phyloP scores from a whole-genome alignment of 2,888 invertebrate species.

The Ophion ventricosus region DNA sequence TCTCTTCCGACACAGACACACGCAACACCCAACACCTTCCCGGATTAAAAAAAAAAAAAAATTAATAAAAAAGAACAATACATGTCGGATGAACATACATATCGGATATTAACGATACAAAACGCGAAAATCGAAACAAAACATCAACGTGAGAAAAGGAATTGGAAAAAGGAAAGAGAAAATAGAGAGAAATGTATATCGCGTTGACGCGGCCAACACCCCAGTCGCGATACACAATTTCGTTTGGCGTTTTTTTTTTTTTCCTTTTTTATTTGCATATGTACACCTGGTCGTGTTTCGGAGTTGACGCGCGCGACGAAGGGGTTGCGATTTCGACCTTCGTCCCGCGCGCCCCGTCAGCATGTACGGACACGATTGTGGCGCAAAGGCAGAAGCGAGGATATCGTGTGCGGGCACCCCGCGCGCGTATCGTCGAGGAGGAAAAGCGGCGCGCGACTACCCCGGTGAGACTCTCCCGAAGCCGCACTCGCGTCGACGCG shows the following conservation, averaged over 20 bases:
- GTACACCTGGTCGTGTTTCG: constrained; percentile 3
- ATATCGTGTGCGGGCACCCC: constrained; percentile 2
- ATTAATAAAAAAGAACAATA: not conserved
- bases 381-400: constrained; percentile 21
- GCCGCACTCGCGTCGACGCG: constrained; percentile 65
- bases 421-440: constrained; percentile 23
- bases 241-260: constrained; percentile 13
- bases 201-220: constrained; percentile 44
- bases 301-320: constrained; percentile 40
- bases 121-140: not conserved
- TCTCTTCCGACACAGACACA: constrained; percentile 3
- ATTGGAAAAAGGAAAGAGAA: not conserved
- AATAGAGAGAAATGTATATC: constrained; percentile 1
- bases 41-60: not conserved
- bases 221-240: constrained; percentile 15
- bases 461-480: constrained; percentile 45
- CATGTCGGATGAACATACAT: no score
- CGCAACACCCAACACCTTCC: not conserved
- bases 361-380: constrained; percentile 25
- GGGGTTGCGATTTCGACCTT: constrained; percentile 62
- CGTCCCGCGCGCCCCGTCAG: constrained; percentile 13
- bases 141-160: not conserved
- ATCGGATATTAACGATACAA: not conserved
- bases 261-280: constrained; percentile 24
- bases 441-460: constrained; percentile 52